Percentiles rank a stretch among this genome's conserved stretches.
Conservation (phyloP, 2,888 invertebrate species). For the Steinernema hermaphroditum region DNA sequence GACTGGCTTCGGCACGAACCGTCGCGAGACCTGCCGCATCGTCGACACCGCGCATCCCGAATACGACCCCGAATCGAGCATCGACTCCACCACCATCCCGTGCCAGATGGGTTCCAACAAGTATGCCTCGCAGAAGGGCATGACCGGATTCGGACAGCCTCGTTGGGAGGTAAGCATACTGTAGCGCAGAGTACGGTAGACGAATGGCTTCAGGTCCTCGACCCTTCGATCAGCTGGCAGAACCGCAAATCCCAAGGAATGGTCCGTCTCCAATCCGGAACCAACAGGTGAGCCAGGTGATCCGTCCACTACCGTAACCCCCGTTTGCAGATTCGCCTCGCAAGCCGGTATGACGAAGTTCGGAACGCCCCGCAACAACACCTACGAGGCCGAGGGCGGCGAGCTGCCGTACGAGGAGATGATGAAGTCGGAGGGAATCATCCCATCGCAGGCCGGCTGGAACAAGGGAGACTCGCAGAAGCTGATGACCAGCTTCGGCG, state of each 20-base stretch:
- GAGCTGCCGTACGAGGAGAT: conserved; percentile 66
- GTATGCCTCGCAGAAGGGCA: conserved; percentile 64
- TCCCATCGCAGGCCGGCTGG: conserved; percentile 67
- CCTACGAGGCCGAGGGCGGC: conserved; percentile 64
- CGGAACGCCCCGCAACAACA: conserved; percentile 63
- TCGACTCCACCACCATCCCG: conserved; percentile 61
- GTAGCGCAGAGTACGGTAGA: not conserved
- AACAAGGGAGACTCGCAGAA: conserved; percentile 67
- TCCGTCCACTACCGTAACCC: not conserved
- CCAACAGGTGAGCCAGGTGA: conserved; percentile 46
- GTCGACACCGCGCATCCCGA: conserved; percentile 66
- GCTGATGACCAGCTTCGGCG: conserved; percentile 65
- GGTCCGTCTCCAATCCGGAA: conserved; percentile 64
- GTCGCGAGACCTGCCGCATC: conserved; percentile 66
- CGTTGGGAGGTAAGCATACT: conserved; percentile 63
- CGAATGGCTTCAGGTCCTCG: conserved; percentile 44
- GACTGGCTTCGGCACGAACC: conserved; percentile 65
- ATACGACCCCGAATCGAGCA: conserved; percentile 62
- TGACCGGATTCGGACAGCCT: conserved; percentile 66
- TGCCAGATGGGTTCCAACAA: conserved; percentile 65
- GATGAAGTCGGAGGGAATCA: conserved; percentile 66
- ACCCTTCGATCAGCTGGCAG: conserved; percentile 65
- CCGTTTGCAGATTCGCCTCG: conserved; percentile 58
- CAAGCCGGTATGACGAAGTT: conserved; percentile 58
- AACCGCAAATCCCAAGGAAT: conserved; percentile 65